Evolutionary conservation across 2,113 vertebrate genomes (phyloP).

Genomic region (Myotis brandtii): DNA sequence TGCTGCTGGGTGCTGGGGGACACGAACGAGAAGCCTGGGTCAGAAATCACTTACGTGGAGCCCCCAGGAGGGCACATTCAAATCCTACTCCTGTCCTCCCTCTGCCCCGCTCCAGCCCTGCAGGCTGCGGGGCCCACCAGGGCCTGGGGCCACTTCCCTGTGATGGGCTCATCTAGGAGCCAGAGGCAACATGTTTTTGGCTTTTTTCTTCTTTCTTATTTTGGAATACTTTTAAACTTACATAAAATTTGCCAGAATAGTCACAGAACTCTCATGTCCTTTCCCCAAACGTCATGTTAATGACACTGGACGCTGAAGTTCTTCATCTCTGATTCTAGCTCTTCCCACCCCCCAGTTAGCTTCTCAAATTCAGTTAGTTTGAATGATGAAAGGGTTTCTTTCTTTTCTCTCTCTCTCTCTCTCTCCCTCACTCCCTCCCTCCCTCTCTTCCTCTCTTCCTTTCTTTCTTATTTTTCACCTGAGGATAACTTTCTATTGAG

Average conservation of each 20-base stretch:
- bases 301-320: neutral
- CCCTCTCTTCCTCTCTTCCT: no score
- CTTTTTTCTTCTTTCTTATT: neutral
- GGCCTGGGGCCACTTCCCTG: neutral
- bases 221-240: conserved; percentile 1
- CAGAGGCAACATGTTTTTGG: neutral
- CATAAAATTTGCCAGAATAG: neutral
- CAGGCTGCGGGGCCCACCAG: neutral
- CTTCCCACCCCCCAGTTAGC: neutral
- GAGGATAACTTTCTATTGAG: no score
- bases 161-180: neutral
- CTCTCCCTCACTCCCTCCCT: no score
- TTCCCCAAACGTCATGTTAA: neutral
- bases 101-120: neutral
- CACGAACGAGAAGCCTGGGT: neutral
- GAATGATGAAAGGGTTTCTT: neutral
- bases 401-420: no score
- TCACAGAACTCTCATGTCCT: neutral
- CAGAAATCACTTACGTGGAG: neutral
- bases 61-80: neutral
- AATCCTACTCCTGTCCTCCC: neutral
- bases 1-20: neutral
- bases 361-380: neutral
- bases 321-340: neutral
- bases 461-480: no score